Evolutionary conservation across 2,113 vertebrate species (phyloP).

Genomic region (Sebastes schlegelii): DNA sequence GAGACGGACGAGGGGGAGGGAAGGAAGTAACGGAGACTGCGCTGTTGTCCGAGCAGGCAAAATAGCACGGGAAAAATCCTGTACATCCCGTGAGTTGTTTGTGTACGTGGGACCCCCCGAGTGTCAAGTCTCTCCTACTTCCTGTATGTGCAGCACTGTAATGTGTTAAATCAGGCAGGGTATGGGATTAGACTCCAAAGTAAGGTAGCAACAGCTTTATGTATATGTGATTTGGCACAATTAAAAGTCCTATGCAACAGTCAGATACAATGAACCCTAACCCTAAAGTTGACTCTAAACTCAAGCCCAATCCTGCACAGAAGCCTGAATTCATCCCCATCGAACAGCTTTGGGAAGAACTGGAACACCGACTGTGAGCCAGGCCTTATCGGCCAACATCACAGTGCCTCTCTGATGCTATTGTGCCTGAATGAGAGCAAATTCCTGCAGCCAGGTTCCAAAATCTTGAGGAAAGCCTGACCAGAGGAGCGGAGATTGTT

Average conservation of each 20-base stretch:
- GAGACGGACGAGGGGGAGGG: slow-evolving; percentile 38
- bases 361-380: too few species aligned
- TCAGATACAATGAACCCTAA: too few species aligned
- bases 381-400: too few species aligned
- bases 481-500: too few species aligned
- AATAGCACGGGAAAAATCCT: slow-evolving; percentile 31
- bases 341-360: too few species aligned
- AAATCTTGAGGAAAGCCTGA: too few species aligned
- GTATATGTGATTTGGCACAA: background rate
- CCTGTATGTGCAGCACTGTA: slow-evolving; percentile 36
- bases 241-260: background rate
- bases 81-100: slow-evolving; percentile 54
- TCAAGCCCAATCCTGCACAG: too few species aligned
- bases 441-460: too few species aligned
- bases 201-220: background rate
- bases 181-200: slow-evolving; percentile 2
- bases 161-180: slow-evolving; percentile 9
- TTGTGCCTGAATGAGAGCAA: too few species aligned
- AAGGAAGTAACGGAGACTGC: slow-evolving; percentile 61
- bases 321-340: too few species aligned
- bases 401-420: too few species aligned
- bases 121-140: slow-evolving; percentile 50
- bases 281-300: too few species aligned
- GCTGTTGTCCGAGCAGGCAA: slow-evolving; percentile 24
- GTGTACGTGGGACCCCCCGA: slow-evolving; percentile 37